These are phyloP conservation scores for Yoshiicerus persimilis DNA, from an alignment of 1,140 invertebrate species.

Conservation along the genomic window DNA sequence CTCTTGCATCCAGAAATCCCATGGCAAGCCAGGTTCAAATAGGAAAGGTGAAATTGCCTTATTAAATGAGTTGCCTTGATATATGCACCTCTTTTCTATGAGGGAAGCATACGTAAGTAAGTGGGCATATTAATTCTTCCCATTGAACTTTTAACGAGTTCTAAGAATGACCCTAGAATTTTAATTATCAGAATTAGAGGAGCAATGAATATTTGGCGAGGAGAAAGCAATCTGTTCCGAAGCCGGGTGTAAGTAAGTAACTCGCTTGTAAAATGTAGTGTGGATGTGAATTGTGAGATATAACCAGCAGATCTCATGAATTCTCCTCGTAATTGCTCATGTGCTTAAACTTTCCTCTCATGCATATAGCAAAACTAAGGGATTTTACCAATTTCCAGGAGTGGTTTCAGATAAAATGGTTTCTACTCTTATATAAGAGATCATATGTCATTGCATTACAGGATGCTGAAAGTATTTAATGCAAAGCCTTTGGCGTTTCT, in stretches of 20 bases:
- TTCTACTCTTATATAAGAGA: background rate
- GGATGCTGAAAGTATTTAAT: background rate
- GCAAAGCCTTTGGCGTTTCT: background rate
- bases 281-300: background rate
- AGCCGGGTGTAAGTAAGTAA: background rate
- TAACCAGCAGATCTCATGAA: background rate
- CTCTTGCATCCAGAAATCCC: background rate
- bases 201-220: background rate
- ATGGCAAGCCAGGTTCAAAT: background rate
- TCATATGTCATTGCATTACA: background rate
- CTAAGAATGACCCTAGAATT: constrained; percentile 9
- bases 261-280: background rate
- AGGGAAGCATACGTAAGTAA: background rate
- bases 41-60: background rate
- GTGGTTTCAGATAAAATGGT: background rate
- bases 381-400: background rate
- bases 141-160: constrained; percentile 10
- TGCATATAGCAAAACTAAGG: no score
- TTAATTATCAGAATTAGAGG: background rate
- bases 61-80: background rate
- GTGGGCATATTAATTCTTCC: background rate
- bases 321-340: background rate
- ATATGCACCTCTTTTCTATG: background rate
- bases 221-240: background rate
- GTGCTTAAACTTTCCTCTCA: background rate